Percentiles rank a stretch among this genome's conserved stretches.
Evolutionary conservation across 2,888 invertebrate species (phyloP).

Genomic region (Stenichneumon culpator): DNA sequence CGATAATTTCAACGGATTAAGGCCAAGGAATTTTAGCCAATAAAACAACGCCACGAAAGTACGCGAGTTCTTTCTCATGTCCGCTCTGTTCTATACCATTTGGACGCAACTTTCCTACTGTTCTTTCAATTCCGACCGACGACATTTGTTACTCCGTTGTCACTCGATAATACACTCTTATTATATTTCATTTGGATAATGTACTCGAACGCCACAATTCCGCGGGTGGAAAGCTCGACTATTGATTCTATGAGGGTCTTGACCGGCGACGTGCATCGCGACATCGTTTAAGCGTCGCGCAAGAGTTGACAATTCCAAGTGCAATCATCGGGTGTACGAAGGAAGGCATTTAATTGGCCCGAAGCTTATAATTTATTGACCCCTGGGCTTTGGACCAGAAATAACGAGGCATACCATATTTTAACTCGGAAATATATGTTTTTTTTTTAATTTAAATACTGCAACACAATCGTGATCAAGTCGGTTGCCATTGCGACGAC

Average conservation of each 20-base stretch:
- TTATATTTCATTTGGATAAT: constrained; percentile 43
- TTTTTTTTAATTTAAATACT: too few species aligned
- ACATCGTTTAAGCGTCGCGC: background rate
- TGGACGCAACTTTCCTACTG: constrained; percentile 8
- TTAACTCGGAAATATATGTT: too few species aligned
- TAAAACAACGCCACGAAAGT: constrained; percentile 40
- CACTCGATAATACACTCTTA: background rate
- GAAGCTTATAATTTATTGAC: background rate
- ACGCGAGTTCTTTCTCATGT: constrained; percentile 21
- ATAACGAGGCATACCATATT: too few species aligned
- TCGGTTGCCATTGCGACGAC: too few species aligned
- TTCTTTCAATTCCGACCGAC: background rate
- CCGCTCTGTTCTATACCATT: constrained; percentile 14
- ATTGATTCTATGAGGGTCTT: background rate
- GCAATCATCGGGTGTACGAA: background rate
- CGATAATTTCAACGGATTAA: constrained; percentile 43
- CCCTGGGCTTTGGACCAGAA: background rate
- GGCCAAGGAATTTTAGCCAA: constrained; percentile 54
- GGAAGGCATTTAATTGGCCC: background rate
- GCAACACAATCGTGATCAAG: too few species aligned
- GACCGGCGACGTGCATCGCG: background rate
- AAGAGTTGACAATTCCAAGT: background rate
- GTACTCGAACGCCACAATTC: background rate
- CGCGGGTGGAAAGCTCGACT: background rate
- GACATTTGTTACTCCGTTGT: background rate